Evolutionary conservation across 2,888 invertebrate genomes (phyloP).

Genomic region (Caenorhabditis sp.): DNA sequence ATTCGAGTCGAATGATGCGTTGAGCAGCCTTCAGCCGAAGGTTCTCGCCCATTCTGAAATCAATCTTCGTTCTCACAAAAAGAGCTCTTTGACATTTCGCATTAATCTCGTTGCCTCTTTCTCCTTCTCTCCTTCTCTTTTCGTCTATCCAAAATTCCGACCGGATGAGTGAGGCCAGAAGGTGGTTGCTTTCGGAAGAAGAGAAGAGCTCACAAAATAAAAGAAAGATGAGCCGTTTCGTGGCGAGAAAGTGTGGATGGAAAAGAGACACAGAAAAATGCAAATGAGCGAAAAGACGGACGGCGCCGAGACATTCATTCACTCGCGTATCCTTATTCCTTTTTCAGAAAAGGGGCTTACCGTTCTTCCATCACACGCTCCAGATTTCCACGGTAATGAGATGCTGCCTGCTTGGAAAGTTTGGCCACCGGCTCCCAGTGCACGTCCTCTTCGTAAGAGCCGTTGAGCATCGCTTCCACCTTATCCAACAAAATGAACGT

Average conservation of each 20-base stretch:
- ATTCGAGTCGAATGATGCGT: slow-evolving; percentile 74
- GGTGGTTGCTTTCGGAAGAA: slow-evolving; percentile 20
- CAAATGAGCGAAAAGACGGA: slow-evolving; percentile 34
- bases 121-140: slow-evolving; percentile 5
- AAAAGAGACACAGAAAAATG: slow-evolving; percentile 17
- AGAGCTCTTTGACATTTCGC: not conserved
- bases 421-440: slow-evolving; percentile 72
- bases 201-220: slow-evolving; percentile 38
- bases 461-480: slow-evolving; percentile 64
- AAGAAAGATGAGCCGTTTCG: slow-evolving; percentile 44
- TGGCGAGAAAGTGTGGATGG: slow-evolving; percentile 5
- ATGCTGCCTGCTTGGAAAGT: slow-evolving; percentile 69
- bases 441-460: slow-evolving; percentile 49
- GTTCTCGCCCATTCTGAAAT: slow-evolving; percentile 71
- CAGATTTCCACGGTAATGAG: slow-evolving; percentile 70
- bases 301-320: slow-evolving; percentile 23
- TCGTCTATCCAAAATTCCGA: slow-evolving; percentile 14
- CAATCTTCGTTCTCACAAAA: not conserved
- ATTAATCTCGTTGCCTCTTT: slow-evolving; percentile 1
- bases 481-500: slow-evolving; percentile 68
- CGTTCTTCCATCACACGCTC: slow-evolving; percentile 72
- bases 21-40: slow-evolving; percentile 75
- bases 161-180: slow-evolving; percentile 31
- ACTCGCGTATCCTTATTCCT: not conserved
- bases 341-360: slow-evolving; percentile 40